Base-by-base conservation (phyloP, 2,797 vertebrate species). In the Acrossocheilus fasciatus region DNA sequence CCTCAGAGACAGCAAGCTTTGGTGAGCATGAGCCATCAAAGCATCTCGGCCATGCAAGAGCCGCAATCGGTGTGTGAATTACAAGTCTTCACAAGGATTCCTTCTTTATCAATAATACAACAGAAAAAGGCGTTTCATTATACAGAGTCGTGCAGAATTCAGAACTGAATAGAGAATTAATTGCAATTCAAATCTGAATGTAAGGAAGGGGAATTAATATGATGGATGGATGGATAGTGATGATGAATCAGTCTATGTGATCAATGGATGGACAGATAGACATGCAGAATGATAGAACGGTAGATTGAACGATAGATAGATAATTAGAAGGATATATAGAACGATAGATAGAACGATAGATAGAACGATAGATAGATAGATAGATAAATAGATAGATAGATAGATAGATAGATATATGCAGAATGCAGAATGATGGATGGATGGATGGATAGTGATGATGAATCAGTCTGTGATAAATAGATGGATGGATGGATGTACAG, bases 81-180 rank as follows among this genome's bases (percentile, higher is more conserved):
- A 34, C 11, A 17, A 70, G 34, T 57, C 70, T 23, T 30, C 15
- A 26, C 45, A 77, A 73, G 6, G 69, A 54, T 26, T 30, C 43
- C 50, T 74, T 83, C 41, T n/a, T 83, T 50, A 64, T 36, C 43
- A 66, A 66, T n/a, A 73, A 26, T 30, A 72, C 68, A 83, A 54
- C 20, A 18, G 57, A n/a, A 41, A 30, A 62, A 12, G 23, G 12
- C 8, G 3, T 20, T 9, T 57, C 23, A 39, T 77, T 75, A 75
- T 10, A 57, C 34, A 6, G 52, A 9, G 77, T 20, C 2, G 59
- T 26, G 20, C 23, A 9, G 18, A 34, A 54, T 23, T 54, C 30
- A 57, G 30, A 54, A 39, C 1, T 54, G 30, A 39, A 76, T 54
- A 11, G 15, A 76, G 2, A 34, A 52, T 52, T 18, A 69, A 69